Base-by-base conservation (phyloP, 2,113 vertebrate species). In the Triplophysa siluroides region DNA sequence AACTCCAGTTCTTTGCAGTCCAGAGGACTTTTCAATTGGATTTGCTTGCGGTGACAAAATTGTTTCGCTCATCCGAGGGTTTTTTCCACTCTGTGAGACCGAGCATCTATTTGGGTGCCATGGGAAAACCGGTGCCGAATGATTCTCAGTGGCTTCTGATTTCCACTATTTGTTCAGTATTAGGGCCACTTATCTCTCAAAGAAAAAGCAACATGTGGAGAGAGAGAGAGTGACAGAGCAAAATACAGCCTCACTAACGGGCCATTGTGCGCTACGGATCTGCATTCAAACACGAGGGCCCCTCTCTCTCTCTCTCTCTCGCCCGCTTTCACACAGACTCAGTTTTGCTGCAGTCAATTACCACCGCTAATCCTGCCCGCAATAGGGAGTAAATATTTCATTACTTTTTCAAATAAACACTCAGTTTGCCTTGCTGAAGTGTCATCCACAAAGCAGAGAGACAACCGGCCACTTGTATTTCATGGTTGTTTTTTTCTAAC, bases 101-200 rank as follows among this genome's bases (percentile, higher is more conserved):
- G 86, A 89, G 93, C 94, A 93, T 96, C 94, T 94, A 94, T 96
- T 96, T 95, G 83, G 93, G 96, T 96, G 95, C 96, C 97, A 95
- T 99, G 97, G 97, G 97, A 98, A 99, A 98, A 96, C 92, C 88
- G 93, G 95, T 94, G 91, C 93, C 91, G 95, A 97, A 96, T 96
- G 96, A 96, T 99, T 99, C 97, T 99, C 97, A 99, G 97, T 99
- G 95, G 95, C 96, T 98, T 97, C 96, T 97, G 96, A 98, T 99
- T 98, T 99, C 95, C 96, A 96, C 95, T 98, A 98, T 99, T 99
- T 98, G 97, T 98, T 98, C 96, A 96, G 96, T 95, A 95, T 97
- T 98, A 97, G 96, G 93, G 91, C 96, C 96, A 98, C 96, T 99
- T 98, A 98, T 98, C 96, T 97, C 93, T 93, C 94, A 94, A 94